Evolutionary conservation across 2,888 invertebrate genomes (phyloP).

Genomic region (Diarsia brunnea): DNA sequence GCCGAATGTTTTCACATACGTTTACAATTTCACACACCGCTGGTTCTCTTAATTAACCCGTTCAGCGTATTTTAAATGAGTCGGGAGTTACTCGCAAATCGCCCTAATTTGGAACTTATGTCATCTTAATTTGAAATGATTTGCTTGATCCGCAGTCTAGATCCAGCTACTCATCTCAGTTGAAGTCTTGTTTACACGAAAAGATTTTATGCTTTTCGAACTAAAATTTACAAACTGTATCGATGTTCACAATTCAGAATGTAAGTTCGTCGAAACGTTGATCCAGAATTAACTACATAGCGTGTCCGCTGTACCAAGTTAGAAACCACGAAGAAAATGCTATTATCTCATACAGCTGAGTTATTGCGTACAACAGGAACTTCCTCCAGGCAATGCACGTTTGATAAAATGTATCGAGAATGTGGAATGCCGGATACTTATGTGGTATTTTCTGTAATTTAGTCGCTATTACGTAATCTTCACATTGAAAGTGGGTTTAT

Average conservation of each 20-base stretch:
- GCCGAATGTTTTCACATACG: conserved; percentile 83
- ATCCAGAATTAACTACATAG: conserved; percentile 38
- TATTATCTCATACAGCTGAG: conserved; percentile 56
- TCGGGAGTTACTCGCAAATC: conserved; percentile 72
- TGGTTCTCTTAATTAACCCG: conserved; percentile 84
- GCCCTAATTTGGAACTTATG: conserved; percentile 76
- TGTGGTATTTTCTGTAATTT: conserved; percentile 42
- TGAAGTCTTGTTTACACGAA: conserved; percentile 70
- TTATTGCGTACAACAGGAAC: conserved; percentile 59
- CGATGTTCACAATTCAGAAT: conserved; percentile 55
- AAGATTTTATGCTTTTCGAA: conserved; percentile 67
- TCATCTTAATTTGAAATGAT: conserved; percentile 73
- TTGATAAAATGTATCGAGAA: conserved; percentile 59
- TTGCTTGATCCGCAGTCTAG: conserved; percentile 59
- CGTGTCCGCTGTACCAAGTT: conserved; percentile 35
- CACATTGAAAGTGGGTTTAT: conserved; percentile 10
- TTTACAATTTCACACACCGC: conserved; percentile 86
- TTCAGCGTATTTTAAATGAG: conserved; percentile 85
- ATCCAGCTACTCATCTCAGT: conserved; percentile 4
- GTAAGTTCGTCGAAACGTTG: conserved; percentile 23
- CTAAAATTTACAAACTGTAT: conserved; percentile 61
- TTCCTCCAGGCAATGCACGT: conserved; percentile 51
- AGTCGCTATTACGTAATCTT: conserved; percentile 31
- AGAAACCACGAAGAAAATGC: conserved; percentile 47
- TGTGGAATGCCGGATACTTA: conserved; percentile 31